A percentile compares a stretch with the other conserved stretches of the same genome.
These are phyloP conservation scores for Steinernema khuongi DNA, from an alignment of 1,140 invertebrate species.

Conservation along the genomic window DNA sequence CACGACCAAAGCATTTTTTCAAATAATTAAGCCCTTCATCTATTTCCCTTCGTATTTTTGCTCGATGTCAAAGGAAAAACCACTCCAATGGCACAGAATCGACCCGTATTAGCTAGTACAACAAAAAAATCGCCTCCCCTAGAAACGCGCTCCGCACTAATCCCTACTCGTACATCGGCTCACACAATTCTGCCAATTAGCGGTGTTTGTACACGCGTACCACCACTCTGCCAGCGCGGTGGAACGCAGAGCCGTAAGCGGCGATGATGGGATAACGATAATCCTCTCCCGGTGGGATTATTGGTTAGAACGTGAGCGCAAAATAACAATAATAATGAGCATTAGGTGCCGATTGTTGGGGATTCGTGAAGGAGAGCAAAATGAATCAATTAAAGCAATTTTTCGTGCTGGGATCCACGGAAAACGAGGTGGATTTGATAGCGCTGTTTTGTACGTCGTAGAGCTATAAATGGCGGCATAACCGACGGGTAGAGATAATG, in stretches of 20 bases:
- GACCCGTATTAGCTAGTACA: neutral
- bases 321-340: conserved; percentile 17
- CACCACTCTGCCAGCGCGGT: too few relatives aligned
- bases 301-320: neutral
- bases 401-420: neutral
- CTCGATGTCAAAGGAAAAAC: too few relatives aligned
- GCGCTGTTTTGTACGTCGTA: neutral
- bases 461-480: neutral
- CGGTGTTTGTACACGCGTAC: neutral
- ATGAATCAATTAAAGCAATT: conserved; percentile 14
- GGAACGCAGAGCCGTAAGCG: neutral
- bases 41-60: too few relatives aligned
- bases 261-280: conserved; percentile 9
- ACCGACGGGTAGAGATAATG: too few relatives aligned
- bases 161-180: neutral
- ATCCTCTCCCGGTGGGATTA: conserved; percentile 6
- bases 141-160: neutral
- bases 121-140: neutral
- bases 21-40: too few relatives aligned
- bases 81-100: too few relatives aligned
- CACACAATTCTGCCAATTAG: neutral
- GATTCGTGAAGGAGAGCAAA: neutral
- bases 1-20: too few relatives aligned
- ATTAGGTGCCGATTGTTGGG: conserved; percentile 1
- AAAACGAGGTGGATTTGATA: neutral